Percentiles rank a stretch among this genome's conserved stretches.
Conservation (phyloP, 2,113 vertebrate species). For the Gallinago undulata region DNA sequence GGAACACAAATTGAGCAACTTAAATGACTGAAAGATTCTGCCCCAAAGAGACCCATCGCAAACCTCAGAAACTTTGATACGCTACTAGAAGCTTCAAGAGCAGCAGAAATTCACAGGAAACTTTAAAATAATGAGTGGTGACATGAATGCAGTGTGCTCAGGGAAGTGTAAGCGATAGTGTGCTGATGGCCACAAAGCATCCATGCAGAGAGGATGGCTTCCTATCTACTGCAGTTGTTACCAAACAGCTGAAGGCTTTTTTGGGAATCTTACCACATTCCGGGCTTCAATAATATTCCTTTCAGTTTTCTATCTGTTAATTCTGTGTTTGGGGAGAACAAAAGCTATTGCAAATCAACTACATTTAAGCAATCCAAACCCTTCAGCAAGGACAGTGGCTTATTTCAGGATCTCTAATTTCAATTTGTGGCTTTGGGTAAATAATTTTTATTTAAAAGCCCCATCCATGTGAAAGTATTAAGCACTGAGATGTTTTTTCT, state of each 20-base stretch:
- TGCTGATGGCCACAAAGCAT: background rate
- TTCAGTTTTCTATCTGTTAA: background rate
- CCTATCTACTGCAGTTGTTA: background rate
- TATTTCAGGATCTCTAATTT: background rate
- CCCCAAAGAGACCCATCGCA: background rate
- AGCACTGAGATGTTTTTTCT: background rate
- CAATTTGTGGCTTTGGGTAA: background rate
- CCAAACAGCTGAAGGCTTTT: background rate
- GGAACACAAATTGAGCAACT: background rate
- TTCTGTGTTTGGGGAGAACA: background rate
- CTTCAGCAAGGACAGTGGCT: background rate
- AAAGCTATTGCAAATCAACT: background rate
- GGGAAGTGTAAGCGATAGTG: background rate
- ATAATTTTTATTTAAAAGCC: background rate
- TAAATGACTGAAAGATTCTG: background rate
- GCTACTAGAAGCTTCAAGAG: background rate
- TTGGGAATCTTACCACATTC: background rate
- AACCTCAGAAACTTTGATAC: background rate
- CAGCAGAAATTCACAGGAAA: background rate
- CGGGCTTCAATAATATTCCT: background rate
- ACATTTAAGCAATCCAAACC: background rate
- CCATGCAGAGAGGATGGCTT: background rate
- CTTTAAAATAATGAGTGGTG: background rate
- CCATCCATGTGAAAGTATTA: background rate
- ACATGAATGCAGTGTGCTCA: too few species aligned